These are phyloP conservation scores for Gastrophryne carolinensis DNA, from an alignment of 2,797 vertebrate species.

Conservation along the genomic window DNA sequence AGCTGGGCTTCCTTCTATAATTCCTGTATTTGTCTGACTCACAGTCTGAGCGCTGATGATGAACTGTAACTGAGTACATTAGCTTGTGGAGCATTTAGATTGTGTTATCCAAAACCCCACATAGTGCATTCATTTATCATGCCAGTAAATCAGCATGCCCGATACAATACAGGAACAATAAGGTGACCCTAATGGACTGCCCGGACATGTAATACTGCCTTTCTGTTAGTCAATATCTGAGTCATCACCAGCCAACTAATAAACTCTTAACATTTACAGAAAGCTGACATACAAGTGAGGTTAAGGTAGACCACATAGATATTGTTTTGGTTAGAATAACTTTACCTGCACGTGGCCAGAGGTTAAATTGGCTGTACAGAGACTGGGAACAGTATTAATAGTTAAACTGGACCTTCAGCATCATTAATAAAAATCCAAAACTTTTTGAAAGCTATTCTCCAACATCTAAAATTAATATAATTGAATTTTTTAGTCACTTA, in stretches of 20 bases:
- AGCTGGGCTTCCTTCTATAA: neutral
- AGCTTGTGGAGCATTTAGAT: neutral
- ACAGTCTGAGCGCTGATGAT: neutral
- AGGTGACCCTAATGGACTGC: neutral
- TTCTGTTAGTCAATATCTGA: neutral
- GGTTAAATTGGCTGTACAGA: too few species aligned
- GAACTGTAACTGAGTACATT: neutral
- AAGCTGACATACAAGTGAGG: neutral
- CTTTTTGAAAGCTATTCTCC: too few species aligned
- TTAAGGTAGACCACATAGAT: too few species aligned
- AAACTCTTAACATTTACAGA: neutral
- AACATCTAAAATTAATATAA: too few species aligned
- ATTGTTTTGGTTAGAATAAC: too few species aligned
- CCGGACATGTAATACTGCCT: neutral
- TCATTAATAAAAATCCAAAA: too few species aligned
- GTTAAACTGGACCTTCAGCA: too few species aligned
- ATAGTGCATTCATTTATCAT: constrained; percentile 10
- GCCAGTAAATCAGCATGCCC: neutral
- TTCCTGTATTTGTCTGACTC: constrained; percentile 32
- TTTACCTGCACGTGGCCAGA: too few species aligned
- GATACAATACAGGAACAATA: neutral
- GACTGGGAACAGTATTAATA: too few species aligned
- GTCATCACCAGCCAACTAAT: neutral
- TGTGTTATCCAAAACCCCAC: neutral
- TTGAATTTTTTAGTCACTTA: too few species aligned